Evolutionary conservation across 2,888 invertebrate species (phyloP), one percentile per base, ranked within the genome.

Genomic region (Nemotelus pantherinus): DNA sequence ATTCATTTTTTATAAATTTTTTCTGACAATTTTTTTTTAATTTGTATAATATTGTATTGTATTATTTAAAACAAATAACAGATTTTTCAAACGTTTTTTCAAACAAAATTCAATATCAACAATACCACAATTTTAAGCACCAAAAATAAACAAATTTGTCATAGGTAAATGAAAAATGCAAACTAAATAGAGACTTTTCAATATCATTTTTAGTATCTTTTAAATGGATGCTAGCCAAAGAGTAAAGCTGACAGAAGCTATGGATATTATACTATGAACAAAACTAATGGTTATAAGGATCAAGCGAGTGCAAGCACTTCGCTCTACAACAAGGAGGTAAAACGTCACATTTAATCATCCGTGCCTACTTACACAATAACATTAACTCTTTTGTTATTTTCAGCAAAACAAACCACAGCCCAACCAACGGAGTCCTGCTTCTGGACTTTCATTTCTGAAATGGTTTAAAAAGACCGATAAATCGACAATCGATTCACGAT

Each of bases 401-500:
- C 48, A 78, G 78, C 78, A 77, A n/a, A 60, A 39, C 70, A 72
- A 65, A 77, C 63, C 67, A 60, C 44, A 63, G 44, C 60, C 65
- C 55, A 74, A 63, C 45, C 74, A 84, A 79, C 88, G 88, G 7
- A 68, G 48, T 50, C 67, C 78, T 48, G 67, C 80, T 55, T 78
- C 78, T 9, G 80, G 58, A 10, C 79, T 79, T 87, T 91, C 93
- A 77, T 88, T 94, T 84, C 90, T 93, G 84, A 91, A 91, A 87
- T 94, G 94, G 94, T 91, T 94, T 84, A 92, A 91, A 80, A 88
- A 81, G 89, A 89, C 80, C 81, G 81, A 71, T 84, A 79, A 74
- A 74, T 60, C 60, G 63, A 53, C 74, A n/a, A 47, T 74, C 47
- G 74, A 74, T 74, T 60, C 74, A 6, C 60, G 74, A 63, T 79